Percentiles rank a stretch among this genome's conserved stretches.
These are phyloP conservation scores for Sarcophaga rosellei DNA, from an alignment of 2,888 invertebrate genomes.

Conservation along the genomic window DNA sequence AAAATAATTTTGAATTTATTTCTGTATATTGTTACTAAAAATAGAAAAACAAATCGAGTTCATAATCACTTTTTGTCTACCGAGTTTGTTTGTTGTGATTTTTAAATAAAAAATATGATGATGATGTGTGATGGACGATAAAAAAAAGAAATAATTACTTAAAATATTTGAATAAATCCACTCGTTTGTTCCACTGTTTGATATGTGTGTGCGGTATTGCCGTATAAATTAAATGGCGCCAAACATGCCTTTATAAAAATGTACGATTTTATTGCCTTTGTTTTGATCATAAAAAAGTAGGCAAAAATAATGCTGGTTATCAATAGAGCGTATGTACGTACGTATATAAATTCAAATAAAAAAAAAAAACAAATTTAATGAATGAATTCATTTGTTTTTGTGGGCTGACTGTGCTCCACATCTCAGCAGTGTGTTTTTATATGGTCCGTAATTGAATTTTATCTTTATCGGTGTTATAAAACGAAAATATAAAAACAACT, in stretches of 20 bases:
- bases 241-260: conserved; percentile 36
- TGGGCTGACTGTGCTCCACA: neutral
- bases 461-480: neutral
- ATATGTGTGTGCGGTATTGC: neutral
- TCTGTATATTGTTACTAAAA: neutral
- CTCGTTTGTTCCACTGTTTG: neutral
- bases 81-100: no score
- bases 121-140: neutral
- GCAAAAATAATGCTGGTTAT: conserved; percentile 33
- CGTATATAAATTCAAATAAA: conserved; percentile 32
- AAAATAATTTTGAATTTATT: neutral
- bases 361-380: conserved; percentile 32
- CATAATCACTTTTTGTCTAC: no score
- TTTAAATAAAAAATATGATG: no score
- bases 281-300: conserved; percentile 4
- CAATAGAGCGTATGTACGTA: neutral
- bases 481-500: neutral
- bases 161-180: neutral
- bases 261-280: conserved; percentile 5
- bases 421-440: neutral
- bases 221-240: conserved; percentile 58
- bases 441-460: neutral
- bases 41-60: neutral
- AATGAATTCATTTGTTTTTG: conserved; percentile 47
- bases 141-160: neutral